Evolutionary conservation across 2,888 invertebrate genomes (phyloP).

Genomic region (Branchellion lobata): DNA sequence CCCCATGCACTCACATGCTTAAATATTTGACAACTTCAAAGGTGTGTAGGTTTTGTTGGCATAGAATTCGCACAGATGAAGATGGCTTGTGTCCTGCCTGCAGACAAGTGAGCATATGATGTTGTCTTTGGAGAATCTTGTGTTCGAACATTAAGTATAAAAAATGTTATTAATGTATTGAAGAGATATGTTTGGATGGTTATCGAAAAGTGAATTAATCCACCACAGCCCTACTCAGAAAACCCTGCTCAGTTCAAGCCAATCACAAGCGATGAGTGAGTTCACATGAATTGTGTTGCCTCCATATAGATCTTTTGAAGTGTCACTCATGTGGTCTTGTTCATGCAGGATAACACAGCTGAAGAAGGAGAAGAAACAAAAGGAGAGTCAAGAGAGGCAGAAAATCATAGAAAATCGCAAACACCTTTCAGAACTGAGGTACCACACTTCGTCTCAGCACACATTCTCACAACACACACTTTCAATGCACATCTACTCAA

Average conservation of each 20-base stretch:
- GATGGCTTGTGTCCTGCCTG: conserved; percentile 98
- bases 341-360: conserved; percentile 63
- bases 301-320: no score
- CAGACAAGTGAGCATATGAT: conserved; percentile 74
- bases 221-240: conserved; percentile 81
- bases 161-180: no score
- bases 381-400: conserved; percentile 93
- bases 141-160: no score
- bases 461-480: no score
- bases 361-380: conserved; percentile 91
- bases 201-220: no score
- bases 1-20: no score
- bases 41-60: conserved; percentile 99
- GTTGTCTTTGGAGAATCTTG: no score
- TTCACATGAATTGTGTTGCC: conserved; percentile 44
- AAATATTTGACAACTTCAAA: no score
- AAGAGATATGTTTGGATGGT: no score
- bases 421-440: conserved; percentile 84
- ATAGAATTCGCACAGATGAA: conserved; percentile 96
- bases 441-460: conserved; percentile 45
- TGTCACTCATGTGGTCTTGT: background rate
- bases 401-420: conserved; percentile 87
- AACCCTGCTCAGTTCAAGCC: conserved; percentile 99
- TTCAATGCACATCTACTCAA: background rate
- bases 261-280: conserved; percentile 86